A percentile compares a stretch with the other conserved stretches of the same genome.
phyloP scores from a whole-genome alignment of 1,140 invertebrate species.

The Oryzaephilus surinamensis region DNA sequence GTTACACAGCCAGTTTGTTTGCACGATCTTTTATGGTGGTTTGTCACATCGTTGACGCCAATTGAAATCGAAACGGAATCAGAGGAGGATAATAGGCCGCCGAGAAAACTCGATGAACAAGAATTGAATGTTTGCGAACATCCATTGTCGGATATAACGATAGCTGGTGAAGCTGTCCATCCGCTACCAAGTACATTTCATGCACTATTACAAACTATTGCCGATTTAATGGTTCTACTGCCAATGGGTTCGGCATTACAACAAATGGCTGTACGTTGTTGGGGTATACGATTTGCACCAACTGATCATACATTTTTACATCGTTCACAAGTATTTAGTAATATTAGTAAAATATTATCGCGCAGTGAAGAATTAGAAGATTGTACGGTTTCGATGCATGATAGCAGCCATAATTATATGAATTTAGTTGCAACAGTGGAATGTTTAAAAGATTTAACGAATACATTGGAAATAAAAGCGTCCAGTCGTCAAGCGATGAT shows the following conservation, averaged over 20 bases:
- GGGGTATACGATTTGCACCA: slow-evolving; percentile 79
- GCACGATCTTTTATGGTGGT: slow-evolving; percentile 94
- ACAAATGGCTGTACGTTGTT: slow-evolving; percentile 88
- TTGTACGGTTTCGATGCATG: slow-evolving; percentile 46
- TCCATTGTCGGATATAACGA: slow-evolving; percentile 66
- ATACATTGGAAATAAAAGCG: slow-evolving; percentile 67
- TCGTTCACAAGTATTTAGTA: slow-evolving; percentile 66
- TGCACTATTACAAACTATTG: slow-evolving; percentile 78
- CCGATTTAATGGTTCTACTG: slow-evolving; percentile 83
- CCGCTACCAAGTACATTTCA: slow-evolving; percentile 78
- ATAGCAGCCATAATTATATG: slow-evolving; percentile 44
- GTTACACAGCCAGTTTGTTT: slow-evolving; percentile 83
- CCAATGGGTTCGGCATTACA: slow-evolving; percentile 78
- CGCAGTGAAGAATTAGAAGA: slow-evolving; percentile 72
- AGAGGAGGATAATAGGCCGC: slow-evolving; percentile 42
- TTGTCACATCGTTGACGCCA: slow-evolving; percentile 63
- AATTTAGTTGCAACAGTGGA: slow-evolving; percentile 46
- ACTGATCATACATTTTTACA: slow-evolving; percentile 91
- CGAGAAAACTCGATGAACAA: slow-evolving; percentile 43
- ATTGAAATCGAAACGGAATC: slow-evolving; percentile 34
- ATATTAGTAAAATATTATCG: slow-evolving; percentile 92
- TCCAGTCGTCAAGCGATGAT: slow-evolving; percentile 92
- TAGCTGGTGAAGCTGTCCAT: slow-evolving; percentile 69
- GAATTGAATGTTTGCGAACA: slow-evolving; percentile 60
- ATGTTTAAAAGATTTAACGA: slow-evolving; percentile 61